Evolutionary conservation across 2,113 vertebrate species (phyloP).

Genomic region (Anser brachyrhynchus): DNA sequence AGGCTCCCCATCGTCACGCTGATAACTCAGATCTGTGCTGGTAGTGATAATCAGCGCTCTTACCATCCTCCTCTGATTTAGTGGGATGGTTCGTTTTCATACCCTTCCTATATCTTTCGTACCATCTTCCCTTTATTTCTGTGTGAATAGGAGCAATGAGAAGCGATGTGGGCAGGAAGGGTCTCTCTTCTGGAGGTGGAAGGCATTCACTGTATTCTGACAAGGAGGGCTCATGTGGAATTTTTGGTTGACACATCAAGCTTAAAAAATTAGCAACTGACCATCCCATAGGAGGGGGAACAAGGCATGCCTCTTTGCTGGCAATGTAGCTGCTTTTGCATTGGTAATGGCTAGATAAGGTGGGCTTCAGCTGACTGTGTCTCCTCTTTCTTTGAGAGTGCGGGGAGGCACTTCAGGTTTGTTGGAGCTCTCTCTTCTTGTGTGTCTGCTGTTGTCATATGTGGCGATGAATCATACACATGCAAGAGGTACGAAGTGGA

Average conservation of each 20-base stretch:
- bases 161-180: background rate
- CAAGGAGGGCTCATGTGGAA: background rate
- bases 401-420: background rate
- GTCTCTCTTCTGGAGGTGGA: background rate
- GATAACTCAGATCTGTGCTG: background rate
- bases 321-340: background rate
- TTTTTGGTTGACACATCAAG: background rate
- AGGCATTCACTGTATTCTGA: background rate
- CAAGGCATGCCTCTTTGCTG: background rate
- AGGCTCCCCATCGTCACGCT: background rate
- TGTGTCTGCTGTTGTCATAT: background rate
- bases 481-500: background rate
- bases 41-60: background rate
- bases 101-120: background rate
- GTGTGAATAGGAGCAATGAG: accelerated
- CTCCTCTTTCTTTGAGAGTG: background rate
- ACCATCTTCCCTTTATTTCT: background rate
- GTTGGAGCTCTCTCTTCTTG: background rate
- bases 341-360: background rate
- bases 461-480: background rate
- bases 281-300: background rate
- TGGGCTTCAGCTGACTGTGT: background rate
- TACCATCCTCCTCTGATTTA: background rate
- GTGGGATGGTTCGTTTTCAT: background rate
- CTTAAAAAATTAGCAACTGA: background rate